Evolutionary conservation across 2,113 vertebrate genomes (phyloP).

Genomic region (Onychorhynchus coronatus): DNA sequence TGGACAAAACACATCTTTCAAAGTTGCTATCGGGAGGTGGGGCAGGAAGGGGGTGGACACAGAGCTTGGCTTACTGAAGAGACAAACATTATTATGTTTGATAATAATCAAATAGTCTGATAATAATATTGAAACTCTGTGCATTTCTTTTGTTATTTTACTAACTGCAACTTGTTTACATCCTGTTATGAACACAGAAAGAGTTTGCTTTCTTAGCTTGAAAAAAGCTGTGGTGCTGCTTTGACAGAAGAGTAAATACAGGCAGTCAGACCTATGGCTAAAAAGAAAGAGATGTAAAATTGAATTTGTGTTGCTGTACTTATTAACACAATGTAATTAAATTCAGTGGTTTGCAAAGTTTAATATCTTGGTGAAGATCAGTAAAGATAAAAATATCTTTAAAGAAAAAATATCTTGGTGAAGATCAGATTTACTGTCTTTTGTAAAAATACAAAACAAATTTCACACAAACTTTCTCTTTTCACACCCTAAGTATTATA

Average conservation of each 20-base stretch:
- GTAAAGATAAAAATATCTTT: too few species aligned
- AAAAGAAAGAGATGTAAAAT: neutral
- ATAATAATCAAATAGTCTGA: neutral
- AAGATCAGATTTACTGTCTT: neutral
- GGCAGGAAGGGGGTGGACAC: accelerated
- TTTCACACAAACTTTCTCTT: neutral
- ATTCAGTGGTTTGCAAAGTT: neutral
- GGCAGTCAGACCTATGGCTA: neutral
- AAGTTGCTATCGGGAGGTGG: neutral
- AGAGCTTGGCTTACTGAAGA: neutral
- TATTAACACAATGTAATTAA: neutral
- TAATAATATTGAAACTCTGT: neutral
- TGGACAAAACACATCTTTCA: neutral
- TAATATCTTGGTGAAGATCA: neutral
- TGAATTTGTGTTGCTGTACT: neutral
- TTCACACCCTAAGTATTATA: neutral
- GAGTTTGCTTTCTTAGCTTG: neutral
- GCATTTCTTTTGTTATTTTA: neutral
- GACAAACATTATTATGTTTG: neutral
- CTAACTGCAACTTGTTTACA: neutral
- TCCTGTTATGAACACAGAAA: neutral
- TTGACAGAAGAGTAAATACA: neutral
- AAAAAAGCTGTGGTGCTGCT: neutral
- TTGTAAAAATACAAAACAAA: neutral
- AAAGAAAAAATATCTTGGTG: too few species aligned